Conservation (phyloP, 2,888 invertebrate species). For the Pandemis heparana region DNA sequence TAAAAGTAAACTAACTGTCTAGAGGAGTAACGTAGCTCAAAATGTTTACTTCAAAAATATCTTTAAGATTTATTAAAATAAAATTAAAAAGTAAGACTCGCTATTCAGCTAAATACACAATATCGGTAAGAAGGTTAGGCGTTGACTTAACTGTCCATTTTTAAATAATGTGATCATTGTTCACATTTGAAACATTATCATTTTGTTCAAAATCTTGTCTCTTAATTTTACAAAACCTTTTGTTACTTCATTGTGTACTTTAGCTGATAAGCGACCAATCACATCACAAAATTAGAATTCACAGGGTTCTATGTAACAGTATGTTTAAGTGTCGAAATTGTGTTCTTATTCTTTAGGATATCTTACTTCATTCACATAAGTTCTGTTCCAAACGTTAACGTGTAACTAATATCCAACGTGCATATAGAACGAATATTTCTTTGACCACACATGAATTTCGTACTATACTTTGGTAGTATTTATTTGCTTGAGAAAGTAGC, state of each 20-base stretch:
- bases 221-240: not conserved
- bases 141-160: not conserved
- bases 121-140: not conserved
- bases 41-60: constrained; percentile 73
- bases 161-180: not conserved
- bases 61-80: constrained; percentile 70
- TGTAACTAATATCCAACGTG: not conserved
- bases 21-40: constrained; percentile 78
- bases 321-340: constrained; percentile 49
- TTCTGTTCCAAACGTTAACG: not conserved
- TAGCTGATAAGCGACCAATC: constrained; percentile 65
- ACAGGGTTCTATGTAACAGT: constrained; percentile 75
- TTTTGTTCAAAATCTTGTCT: not conserved
- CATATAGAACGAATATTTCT: not conserved
- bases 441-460: not conserved
- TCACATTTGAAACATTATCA: not conserved
- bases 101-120: constrained; percentile 48
- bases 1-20: constrained; percentile 65
- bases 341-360: constrained; percentile 49
- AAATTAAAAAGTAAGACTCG: constrained; percentile 54
- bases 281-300: constrained; percentile 77
- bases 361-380: constrained; percentile 28
- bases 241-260: constrained; percentile 27
- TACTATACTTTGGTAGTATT: not conserved
- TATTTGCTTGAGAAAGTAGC: not conserved